phyloP scores from a whole-genome alignment of 1,140 invertebrate species.

The Odontomachus brunneus region DNA sequence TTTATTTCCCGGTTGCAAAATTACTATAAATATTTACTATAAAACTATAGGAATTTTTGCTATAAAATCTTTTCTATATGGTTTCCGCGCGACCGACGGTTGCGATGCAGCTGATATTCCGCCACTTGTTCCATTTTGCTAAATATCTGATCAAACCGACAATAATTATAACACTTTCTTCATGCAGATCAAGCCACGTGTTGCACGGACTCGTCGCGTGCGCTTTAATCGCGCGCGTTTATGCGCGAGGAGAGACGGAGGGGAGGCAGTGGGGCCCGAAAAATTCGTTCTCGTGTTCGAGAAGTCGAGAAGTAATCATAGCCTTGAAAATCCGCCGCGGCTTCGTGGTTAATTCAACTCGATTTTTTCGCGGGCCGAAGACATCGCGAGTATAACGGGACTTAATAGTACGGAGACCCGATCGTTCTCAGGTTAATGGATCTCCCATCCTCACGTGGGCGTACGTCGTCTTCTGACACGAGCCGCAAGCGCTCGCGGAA shows the following conservation, averaged over 20 bases:
- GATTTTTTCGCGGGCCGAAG: slow-evolving; percentile 49
- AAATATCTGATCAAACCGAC: slow-evolving; percentile 1
- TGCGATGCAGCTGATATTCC: background rate
- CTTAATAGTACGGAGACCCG: slow-evolving; percentile 58
- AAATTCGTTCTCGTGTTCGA: slow-evolving; percentile 45
- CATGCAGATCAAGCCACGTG: background rate
- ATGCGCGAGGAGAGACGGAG: slow-evolving; percentile 23
- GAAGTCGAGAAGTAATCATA: slow-evolving; percentile 50
- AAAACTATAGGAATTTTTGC: too few species aligned
- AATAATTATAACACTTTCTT: slow-evolving; percentile 37
- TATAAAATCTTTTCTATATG: too few species aligned
- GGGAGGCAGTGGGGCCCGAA: too few species aligned
- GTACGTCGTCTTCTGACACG: slow-evolving; percentile 54
- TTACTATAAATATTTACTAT: too few species aligned
- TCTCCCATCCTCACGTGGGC: slow-evolving; percentile 53
- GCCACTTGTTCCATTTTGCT: background rate
- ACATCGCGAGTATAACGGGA: slow-evolving; percentile 58
- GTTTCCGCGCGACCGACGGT: background rate
- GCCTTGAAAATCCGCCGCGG: slow-evolving; percentile 52
- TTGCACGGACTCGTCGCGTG: slow-evolving; percentile 27
- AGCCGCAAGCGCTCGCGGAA: slow-evolving; percentile 54
- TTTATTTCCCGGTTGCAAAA: too few species aligned
- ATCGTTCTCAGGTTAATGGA: slow-evolving; percentile 60
- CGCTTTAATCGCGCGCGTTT: background rate
- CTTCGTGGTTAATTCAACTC: slow-evolving; percentile 56